Percentiles rank a stretch among this genome's conserved stretches.
Evolutionary conservation across 2,797 vertebrate species (phyloP).

Genomic region (Gambelia wislizenii): DNA sequence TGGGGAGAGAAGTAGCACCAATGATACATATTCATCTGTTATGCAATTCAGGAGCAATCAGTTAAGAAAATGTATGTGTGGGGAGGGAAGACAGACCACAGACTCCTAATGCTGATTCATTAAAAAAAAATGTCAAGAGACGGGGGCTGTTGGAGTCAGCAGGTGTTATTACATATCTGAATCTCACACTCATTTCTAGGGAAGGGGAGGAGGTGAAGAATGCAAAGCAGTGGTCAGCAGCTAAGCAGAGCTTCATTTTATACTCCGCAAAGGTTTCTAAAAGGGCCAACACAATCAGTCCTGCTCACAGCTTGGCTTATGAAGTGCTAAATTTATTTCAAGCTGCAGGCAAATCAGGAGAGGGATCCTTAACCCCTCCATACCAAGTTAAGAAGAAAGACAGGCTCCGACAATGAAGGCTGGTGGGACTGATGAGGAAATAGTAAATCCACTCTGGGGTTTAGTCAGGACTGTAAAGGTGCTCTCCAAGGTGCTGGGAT

Average conservation of each 20-base stretch:
- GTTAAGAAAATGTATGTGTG: slow-evolving; percentile 23
- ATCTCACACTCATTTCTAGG: slow-evolving; percentile 26
- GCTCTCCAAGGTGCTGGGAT: no score
- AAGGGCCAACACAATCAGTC: not conserved
- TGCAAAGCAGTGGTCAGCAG: not conserved
- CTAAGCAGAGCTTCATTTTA: not conserved
- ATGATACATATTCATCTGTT: not conserved
- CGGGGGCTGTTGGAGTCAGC: slow-evolving; percentile 36
- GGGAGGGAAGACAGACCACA: slow-evolving; percentile 43
- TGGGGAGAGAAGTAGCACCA: not conserved
- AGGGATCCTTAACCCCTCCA: not conserved
- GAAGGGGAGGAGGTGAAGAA: not conserved
- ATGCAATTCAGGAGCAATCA: fast-evolving
- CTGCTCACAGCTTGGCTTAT: slow-evolving; percentile 22
- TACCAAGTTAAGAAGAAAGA: not conserved
- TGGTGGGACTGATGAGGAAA: no score
- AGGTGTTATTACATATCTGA: slow-evolving; percentile 2
- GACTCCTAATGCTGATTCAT: slow-evolving; percentile 43
- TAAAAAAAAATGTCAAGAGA: slow-evolving; percentile 32
- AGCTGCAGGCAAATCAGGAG: not conserved
- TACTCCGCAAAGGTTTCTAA: not conserved
- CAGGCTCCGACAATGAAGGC: no score
- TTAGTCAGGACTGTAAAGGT: no score
- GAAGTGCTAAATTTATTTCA: fast-evolving
- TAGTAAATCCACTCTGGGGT: no score